A percentile compares a stretch with the other conserved stretches of the same genome.
These are phyloP conservation scores for Verasper variegatus DNA, from an alignment of 2,113 vertebrate genomes.

Conservation along the genomic window DNA sequence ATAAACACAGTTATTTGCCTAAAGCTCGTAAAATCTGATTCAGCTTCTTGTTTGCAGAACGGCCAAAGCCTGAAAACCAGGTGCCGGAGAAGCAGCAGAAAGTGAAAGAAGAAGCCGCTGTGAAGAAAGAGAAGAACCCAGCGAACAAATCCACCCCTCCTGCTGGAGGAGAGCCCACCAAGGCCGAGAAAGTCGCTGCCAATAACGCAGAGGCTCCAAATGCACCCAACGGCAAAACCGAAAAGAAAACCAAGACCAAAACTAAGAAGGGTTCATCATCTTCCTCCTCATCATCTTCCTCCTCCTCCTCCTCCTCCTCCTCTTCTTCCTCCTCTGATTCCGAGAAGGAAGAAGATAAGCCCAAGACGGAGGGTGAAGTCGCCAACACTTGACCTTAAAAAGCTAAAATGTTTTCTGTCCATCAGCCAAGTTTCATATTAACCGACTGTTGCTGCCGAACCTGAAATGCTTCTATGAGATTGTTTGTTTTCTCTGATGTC, in stretches of 20 bases:
- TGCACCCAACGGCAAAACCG: background rate
- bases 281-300: slow-evolving; percentile 19
- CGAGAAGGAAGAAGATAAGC: slow-evolving; percentile 41
- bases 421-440: background rate
- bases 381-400: slow-evolving; percentile 19
- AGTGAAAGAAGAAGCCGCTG: background rate
- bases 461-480: background rate
- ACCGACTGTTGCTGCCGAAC: background rate
- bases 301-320: background rate
- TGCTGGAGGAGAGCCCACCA: background rate
- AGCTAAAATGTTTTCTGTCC: background rate
- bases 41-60: slow-evolving; percentile 19
- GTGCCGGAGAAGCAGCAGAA: background rate
- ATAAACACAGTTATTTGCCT: no score
- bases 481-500: background rate
- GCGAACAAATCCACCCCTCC: background rate
- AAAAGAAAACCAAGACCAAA: slow-evolving; percentile 36
- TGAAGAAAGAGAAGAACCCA: slow-evolving; percentile 4
- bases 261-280: slow-evolving; percentile 37
- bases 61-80: background rate
- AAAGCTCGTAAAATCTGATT: background rate
- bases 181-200: background rate
- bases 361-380: background rate
- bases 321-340: slow-evolving; percentile 52
- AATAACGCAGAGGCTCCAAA: background rate